Base-by-base conservation (phyloP, 2,888 invertebrate species). In the Himalopsyche tibetana region DNA sequence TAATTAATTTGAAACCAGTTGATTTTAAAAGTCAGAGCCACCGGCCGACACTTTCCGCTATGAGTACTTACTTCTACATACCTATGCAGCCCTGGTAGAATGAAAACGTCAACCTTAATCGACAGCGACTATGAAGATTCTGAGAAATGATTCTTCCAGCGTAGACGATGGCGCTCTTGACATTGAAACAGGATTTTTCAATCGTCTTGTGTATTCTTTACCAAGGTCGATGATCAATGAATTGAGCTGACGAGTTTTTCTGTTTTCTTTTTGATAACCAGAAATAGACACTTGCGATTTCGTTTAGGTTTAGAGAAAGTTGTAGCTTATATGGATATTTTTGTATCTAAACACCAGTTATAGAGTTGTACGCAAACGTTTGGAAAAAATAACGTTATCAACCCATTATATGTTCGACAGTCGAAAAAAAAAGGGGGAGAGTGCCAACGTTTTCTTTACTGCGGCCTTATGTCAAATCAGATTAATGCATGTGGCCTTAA, bases 1-100 rank as follows among this genome's bases (percentile, higher is more conserved):
- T 86, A 84, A 86, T 86, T 86, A 86, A 86, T 84, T 84, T 82
- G 84, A 69, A 69, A 81, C 82, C 63, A 55, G 84, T 55, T 79
- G 55, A 84, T 85, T 85, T 83, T 19, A 79, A 83, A 69, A 69
- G 63, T 83, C 9, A 51, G 83, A 79, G 69, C 82, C 82, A 40
- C 63, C 19, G 55, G 36, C 84, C 55, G 80, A 80, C 80, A 55
- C 80, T 80, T 80, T 40, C 40, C 38, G 80, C 80, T 40, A 40
- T 80, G 80, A 4, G 80, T 38, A 80, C 38, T 28, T 28, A 19
- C 56, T 19, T 19, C 42, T 38, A 36, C 74, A 12, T 55, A 19
- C 36, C 28, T 38, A 36, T 55, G 56, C 80, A 19, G 56, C 51
- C 40, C 80, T 38, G 55, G 42, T 40, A 17, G 82, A 82, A 82